Evolutionary conservation across 2,797 vertebrate genomes (phyloP).

Genomic region (Syngnathus rostellatus): DNA sequence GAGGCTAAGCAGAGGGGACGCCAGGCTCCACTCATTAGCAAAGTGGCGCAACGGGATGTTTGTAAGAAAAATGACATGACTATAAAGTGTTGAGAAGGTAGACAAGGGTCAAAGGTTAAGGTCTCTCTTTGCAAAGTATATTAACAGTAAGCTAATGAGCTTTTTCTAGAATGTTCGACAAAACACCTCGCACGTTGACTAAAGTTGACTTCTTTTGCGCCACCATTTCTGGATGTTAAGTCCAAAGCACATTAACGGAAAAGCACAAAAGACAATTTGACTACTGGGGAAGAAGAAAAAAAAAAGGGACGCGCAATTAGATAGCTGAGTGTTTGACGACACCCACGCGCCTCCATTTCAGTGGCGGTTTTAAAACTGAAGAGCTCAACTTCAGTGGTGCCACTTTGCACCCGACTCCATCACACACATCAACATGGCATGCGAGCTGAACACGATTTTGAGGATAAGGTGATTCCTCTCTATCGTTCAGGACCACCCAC

Average conservation of each 20-base stretch:
- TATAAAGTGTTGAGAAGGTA: too few relatives aligned
- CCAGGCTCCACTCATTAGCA: neutral
- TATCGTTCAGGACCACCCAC: conserved; percentile 13
- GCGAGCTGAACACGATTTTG: neutral
- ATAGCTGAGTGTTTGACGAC: conserved; percentile 42
- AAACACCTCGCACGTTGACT: neutral
- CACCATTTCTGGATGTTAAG: neutral
- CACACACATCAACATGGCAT: conserved; percentile 2
- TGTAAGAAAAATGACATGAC: neutral
- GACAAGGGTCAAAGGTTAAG: too few relatives aligned
- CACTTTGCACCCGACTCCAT: conserved; percentile 48
- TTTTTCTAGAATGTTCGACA: neutral
- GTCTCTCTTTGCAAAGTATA: too few relatives aligned
- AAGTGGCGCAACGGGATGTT: neutral
- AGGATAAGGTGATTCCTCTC: neutral
- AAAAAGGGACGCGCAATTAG: conserved; percentile 45
- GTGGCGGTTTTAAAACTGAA: conserved; percentile 32
- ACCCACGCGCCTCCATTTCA: conserved; percentile 59
- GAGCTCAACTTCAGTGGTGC: conserved; percentile 27
- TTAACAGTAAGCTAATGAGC: too few relatives aligned
- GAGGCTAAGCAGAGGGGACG: neutral
- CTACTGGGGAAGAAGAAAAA: neutral
- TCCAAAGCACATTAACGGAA: neutral
- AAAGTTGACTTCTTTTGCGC: neutral
- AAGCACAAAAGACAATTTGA: neutral